These are phyloP conservation scores for Papilio aristodemus DNA, from an alignment of 1,140 invertebrate genomes.

Conservation along the genomic window DNA sequence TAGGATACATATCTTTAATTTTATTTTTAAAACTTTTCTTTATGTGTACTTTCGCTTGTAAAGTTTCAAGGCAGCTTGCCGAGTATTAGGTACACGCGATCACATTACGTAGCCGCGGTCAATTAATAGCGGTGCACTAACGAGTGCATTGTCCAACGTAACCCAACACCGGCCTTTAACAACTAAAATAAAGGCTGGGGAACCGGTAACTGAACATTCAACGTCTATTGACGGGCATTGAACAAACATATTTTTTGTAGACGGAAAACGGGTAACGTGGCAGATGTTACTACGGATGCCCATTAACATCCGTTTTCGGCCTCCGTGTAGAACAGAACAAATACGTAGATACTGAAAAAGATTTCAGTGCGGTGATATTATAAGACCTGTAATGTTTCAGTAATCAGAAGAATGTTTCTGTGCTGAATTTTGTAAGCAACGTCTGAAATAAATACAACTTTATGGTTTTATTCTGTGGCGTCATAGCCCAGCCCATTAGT, in stretches of 20 bases:
- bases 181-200: not conserved
- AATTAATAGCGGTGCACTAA: slow-evolving; percentile 15
- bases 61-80: not conserved
- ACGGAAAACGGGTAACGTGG: not conserved
- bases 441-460: too few relatives aligned
- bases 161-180: slow-evolving; percentile 14
- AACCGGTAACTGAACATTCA: slow-evolving; percentile 4
- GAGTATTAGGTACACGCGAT: not conserved
- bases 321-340: too few relatives aligned
- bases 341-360: too few relatives aligned
- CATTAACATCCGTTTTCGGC: too few relatives aligned
- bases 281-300: not conserved
- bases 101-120: not conserved
- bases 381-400: too few relatives aligned
- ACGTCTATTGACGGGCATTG: not conserved
- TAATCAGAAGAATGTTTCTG: too few relatives aligned
- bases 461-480: too few relatives aligned
- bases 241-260: not conserved
- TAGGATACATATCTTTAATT: too few relatives aligned
- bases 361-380: too few relatives aligned
- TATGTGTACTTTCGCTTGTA: not conserved
- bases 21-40: not conserved
- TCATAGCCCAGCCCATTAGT: too few relatives aligned
- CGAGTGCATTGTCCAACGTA: slow-evolving; percentile 19
- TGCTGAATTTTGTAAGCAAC: too few relatives aligned